Evolutionary conservation across 2,888 invertebrate genomes (phyloP), one percentile per base, ranked within the genome.

Genomic region (Epiblema foenella): DNA sequence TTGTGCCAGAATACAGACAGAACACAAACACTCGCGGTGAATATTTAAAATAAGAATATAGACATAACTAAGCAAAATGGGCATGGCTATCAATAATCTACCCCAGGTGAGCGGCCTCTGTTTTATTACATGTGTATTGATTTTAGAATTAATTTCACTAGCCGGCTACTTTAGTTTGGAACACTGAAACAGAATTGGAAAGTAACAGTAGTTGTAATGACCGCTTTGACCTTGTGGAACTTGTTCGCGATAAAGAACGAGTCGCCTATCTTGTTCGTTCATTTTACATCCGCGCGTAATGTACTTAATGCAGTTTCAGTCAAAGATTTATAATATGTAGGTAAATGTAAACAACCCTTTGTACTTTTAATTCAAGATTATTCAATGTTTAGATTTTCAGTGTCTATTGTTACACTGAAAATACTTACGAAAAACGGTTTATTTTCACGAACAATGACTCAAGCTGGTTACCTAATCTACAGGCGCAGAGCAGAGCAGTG

Each of bases 181-280:
- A n/a, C n/a, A n/a, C n/a, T n/a, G n/a, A n/a, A n/a, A n/a, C n/a
- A 81, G 80, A 82, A 87, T 90, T 91, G 90, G 92, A 93, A 93
- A 93, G 91, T 90, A 89, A 90, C 87, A 83, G 87, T 78, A 85
- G 90, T 91, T 88, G 89, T 90, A 92, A 91, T 93, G 93, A 93
- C 93, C 93, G 92, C 88, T 92, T 93, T 92, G 93, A 93, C 93
- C 93, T 93, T 93, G 93, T 92, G 89, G 84, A 91, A 93, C 93
- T 90, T 84, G 89, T 88, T 87, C 85, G 88, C 89, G 88, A 89
- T 93, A 90, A 86, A 88, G 83, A 85, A 88, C 84, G 85, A 83
- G 84, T 86, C 83, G 82, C 83, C 81, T 80, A 79, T 79, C 77
- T 78, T 78, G 79, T 77, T 80, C 79, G 80, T 82, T 82, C 80